Base-by-base conservation (phyloP, 2,888 invertebrate species). In the Hirtodrosophila confusa region DNA sequence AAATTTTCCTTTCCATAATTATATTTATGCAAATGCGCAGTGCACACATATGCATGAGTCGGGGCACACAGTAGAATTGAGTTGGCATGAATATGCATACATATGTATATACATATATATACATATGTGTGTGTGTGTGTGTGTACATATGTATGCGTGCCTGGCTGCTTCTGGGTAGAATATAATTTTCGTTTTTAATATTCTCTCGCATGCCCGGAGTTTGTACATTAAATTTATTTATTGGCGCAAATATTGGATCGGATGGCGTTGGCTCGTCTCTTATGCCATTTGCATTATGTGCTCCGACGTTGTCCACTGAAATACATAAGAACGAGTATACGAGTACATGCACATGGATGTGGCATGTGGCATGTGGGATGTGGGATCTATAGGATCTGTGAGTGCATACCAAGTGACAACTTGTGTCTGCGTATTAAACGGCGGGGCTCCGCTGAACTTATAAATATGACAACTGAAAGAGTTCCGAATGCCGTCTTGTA, bases 141-240 rank as follows among this genome's bases (percentile, higher is more conserved):
- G 40, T 33, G n/a, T 36, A 35, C 44, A 1, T 24, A 35, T 49
- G 36, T 44, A 7, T 36, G 77, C 43, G 57, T 75, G 64, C 40
- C 45, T 51, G 58, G 55, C 66, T 58, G 69, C 78, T 74, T 76
- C 78, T 78, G 76, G 69, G 69, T 70, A 73, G 86, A 78, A 83
- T 78, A 89, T 86, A 89, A 87, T 89, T 88, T 87, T 80, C 76
- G 75, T 86, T 89, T 89, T 89, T 89, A 89, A 89, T 89, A 86
- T 89, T 80, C 89, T 86, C 78, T 83, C 75, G 79, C 84, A 80
- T 84, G 77, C 69, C 64, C 72, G 77, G 86, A 84, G 87, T 79
- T 87, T 75, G 72, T 85, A 79, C 88, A 89, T 89, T 89, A 88
- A 88, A 73, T 79, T 88, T 89, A 89, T 89, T 89, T 89, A 89